Evolutionary conservation across 53 echinoderm and acorn worm genomes (phyloP).

Genomic region (Echinarachnius parma): DNA sequence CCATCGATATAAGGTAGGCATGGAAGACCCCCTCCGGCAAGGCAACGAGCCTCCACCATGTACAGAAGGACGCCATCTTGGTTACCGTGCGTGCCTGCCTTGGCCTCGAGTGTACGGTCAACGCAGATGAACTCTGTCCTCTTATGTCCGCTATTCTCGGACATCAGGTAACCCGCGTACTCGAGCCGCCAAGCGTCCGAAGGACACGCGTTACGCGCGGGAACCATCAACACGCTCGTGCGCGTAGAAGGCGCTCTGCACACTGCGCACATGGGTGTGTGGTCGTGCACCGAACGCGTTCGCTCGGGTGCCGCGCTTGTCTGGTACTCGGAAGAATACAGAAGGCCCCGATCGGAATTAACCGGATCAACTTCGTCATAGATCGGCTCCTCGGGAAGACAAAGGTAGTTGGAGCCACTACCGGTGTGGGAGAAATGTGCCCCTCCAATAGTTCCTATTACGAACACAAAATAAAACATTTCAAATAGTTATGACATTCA

Average conservation of each 20-base stretch:
- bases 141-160: conserved; percentile 2
- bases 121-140: conserved; percentile 45
- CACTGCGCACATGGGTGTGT: conserved; percentile 45
- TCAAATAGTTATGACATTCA: too few species aligned
- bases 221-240: conserved; percentile 50
- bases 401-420: conserved; percentile 45
- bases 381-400: conserved; percentile 54
- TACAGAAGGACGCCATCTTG: conserved; percentile 27
- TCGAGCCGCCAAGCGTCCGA: conserved; percentile 49
- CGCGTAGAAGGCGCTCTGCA: conserved; percentile 48
- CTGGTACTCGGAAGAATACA: conserved; percentile 55
- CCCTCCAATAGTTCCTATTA: conserved; percentile 52
- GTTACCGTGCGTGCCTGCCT: conserved; percentile 15
- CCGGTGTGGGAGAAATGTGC: conserved; percentile 37
- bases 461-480: too few species aligned
- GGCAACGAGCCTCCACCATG: conserved; percentile 43
- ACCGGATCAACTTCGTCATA: conserved; percentile 38
- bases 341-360: conserved; percentile 12
- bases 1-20: conserved; percentile 49
- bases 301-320: neutral
- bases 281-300: neutral
- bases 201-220: conserved; percentile 61
- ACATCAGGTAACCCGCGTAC: conserved; percentile 54
- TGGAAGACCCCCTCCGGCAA: conserved; percentile 23
- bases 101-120: conserved; percentile 30